Conservation (phyloP, 2,888 invertebrate genomes). For the Phaonia tiefii region DNA sequence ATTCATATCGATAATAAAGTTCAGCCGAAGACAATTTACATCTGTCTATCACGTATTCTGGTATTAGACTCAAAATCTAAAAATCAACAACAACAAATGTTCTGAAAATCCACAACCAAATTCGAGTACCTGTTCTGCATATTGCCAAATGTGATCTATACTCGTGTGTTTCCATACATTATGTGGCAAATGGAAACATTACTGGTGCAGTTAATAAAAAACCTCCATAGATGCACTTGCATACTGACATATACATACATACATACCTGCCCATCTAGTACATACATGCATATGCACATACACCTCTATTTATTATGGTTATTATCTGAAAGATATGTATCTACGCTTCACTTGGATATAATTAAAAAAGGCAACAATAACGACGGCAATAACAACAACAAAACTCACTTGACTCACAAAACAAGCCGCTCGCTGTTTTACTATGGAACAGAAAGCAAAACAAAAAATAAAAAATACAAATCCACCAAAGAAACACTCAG, state of each 20-base stretch:
- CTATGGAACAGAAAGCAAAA: slow-evolving; percentile 2
- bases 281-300: slow-evolving; percentile 25
- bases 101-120: too few relatives aligned
- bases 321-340: slow-evolving; percentile 79
- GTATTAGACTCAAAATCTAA: too few relatives aligned
- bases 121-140: neutral
- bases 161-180: neutral
- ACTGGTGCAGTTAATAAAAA: slow-evolving; percentile 14
- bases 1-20: too few relatives aligned
- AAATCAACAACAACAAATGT: too few relatives aligned
- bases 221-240: neutral
- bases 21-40: too few relatives aligned
- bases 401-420: slow-evolving; percentile 35
- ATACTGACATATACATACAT: neutral
- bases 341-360: slow-evolving; percentile 77
- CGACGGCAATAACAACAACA: slow-evolving; percentile 34
- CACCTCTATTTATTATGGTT: slow-evolving; percentile 78
- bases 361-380: slow-evolving; percentile 76
- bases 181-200: neutral
- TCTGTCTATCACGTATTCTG: too few relatives aligned
- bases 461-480: slow-evolving; percentile 27
- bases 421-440: slow-evolving; percentile 38
- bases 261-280: slow-evolving; percentile 19
- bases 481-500: neutral
- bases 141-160: slow-evolving; percentile 17